Evolutionary conservation across 2,888 invertebrate genomes (phyloP).

Genomic region (Tupiocoris notatus): DNA sequence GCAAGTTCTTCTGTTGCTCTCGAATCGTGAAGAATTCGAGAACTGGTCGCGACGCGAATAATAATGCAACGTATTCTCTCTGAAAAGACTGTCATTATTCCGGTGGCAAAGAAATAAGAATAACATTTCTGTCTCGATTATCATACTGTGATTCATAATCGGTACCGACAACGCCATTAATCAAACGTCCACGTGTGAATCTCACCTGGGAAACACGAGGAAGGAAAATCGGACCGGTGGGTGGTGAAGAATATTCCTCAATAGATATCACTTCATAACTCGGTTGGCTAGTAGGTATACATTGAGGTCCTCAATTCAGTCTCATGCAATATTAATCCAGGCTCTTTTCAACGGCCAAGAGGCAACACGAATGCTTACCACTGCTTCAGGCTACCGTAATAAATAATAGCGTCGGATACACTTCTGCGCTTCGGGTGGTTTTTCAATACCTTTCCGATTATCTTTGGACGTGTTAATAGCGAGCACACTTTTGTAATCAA

Average conservation of each 20-base stretch:
- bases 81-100: no score
- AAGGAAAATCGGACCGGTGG: background rate
- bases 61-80: no score
- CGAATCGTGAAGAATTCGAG: no score
- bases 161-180: background rate
- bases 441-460: background rate
- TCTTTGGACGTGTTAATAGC: background rate
- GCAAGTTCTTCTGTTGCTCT: no score
- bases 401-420: constrained; percentile 2
- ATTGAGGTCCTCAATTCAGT: background rate
- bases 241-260: constrained; percentile 26
- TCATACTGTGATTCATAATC: background rate
- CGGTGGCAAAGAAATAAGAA: background rate
- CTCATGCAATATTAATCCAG: constrained; percentile 33
- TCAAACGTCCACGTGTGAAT: background rate
- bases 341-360: constrained; percentile 20
- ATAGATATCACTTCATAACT: constrained; percentile 30
- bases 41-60: no score
- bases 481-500: background rate
- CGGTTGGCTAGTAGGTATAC: background rate
- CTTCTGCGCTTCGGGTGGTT: background rate
- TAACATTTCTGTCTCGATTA: background rate
- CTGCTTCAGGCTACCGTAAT: constrained; percentile 12
- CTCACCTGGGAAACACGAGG: background rate
- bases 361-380: constrained; percentile 21